Percentiles rank a stretch among this genome's conserved stretches.
phyloP scores from a whole-genome alignment of 2,113 vertebrate species.

The Chroicocephalus ridibundus region DNA sequence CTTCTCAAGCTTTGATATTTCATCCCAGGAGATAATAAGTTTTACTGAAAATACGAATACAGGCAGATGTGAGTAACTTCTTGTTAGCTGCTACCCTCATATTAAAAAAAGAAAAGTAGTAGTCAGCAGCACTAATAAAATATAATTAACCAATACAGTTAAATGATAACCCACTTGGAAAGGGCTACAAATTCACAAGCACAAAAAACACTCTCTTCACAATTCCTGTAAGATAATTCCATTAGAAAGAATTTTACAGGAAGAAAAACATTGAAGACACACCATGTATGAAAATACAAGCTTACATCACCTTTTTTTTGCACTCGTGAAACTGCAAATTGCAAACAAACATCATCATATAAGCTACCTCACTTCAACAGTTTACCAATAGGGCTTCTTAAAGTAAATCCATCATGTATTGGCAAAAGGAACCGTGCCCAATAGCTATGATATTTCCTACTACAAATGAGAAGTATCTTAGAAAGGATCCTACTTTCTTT shows the following conservation, averaged over 20 bases:
- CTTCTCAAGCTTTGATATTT: constrained; percentile 91
- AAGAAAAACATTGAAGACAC: background rate
- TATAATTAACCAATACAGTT: background rate
- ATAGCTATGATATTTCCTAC: background rate
- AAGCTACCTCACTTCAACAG: background rate
- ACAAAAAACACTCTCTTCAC: background rate
- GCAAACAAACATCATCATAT: background rate
- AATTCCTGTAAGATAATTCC: background rate
- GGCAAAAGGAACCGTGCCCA: background rate
- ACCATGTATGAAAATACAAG: background rate
- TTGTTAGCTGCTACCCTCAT: background rate
- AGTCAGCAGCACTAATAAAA: background rate
- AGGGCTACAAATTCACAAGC: background rate
- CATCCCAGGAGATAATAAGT: constrained; percentile 93
- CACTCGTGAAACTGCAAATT: background rate
- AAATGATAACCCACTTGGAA: background rate
- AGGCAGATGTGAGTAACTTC: constrained; percentile 29
- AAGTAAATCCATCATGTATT: background rate
- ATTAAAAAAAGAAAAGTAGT: background rate
- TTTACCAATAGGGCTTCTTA: background rate
- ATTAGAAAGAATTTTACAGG: background rate
- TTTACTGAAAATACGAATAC: constrained; percentile 84
- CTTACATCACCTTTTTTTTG: background rate
- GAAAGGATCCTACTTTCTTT: background rate
- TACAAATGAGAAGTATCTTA: background rate